phyloP scores from a whole-genome alignment of 2,888 invertebrate species.

The Gibbula magus region DNA sequence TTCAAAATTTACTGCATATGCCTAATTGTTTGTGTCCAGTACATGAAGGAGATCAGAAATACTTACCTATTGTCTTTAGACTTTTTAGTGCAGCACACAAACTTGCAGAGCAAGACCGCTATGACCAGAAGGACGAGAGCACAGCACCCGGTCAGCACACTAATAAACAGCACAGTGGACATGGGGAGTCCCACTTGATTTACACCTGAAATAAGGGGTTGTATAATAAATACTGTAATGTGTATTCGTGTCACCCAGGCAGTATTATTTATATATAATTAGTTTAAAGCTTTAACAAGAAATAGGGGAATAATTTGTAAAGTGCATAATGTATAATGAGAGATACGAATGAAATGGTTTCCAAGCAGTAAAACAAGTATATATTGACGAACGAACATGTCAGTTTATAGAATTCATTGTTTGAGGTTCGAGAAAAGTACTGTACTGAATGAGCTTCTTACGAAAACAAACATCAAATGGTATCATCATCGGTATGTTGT shows the following conservation, averaged over 20 bases:
- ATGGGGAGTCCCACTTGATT: slow-evolving; percentile 28
- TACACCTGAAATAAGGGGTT: not conserved
- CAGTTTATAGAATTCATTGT: too few species aligned
- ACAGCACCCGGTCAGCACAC: slow-evolving; percentile 35
- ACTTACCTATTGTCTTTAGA: not conserved
- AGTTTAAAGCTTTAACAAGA: too few species aligned
- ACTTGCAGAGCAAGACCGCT: slow-evolving; percentile 25
- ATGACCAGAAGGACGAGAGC: slow-evolving; percentile 35
- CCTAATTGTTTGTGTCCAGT: not conserved
- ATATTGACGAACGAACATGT: too few species aligned
- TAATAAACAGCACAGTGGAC: slow-evolving; percentile 32
- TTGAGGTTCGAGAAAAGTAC: too few species aligned
- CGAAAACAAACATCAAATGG: too few species aligned
- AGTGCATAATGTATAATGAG: too few species aligned
- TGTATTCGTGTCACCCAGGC: not conserved
- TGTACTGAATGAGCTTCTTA: too few species aligned
- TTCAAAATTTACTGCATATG: not conserved
- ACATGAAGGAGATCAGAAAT: not conserved
- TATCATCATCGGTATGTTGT: too few species aligned
- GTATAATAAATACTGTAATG: not conserved
- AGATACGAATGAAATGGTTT: too few species aligned
- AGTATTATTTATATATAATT: not conserved
- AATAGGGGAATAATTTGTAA: too few species aligned
- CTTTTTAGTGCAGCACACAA: slow-evolving; percentile 21
- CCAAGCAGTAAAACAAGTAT: too few species aligned